Percentiles rank a stretch among this genome's conserved stretches.
phyloP scores from a whole-genome alignment of 92 coral and sea anemone species.

The Palythoa grandiflora region DNA sequence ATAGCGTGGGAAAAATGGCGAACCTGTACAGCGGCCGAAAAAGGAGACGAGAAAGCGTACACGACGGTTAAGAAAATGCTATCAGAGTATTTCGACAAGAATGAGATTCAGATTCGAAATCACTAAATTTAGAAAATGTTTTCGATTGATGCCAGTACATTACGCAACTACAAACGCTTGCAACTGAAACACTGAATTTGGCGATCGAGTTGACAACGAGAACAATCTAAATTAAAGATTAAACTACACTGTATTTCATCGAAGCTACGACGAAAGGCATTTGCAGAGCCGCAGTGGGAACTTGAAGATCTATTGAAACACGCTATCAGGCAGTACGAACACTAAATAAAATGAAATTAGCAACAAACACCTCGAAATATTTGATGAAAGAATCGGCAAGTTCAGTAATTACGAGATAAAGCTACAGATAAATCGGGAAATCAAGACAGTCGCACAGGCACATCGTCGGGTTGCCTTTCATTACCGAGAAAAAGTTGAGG shows the following conservation, averaged over 20 bases:
- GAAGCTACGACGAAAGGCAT: constrained; percentile 10
- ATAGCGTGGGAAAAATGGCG: constrained; percentile 48
- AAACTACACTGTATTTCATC: constrained; percentile 36
- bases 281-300: constrained; percentile 43
- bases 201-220: constrained; percentile 9
- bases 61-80: constrained; percentile 53
- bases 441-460: not conserved
- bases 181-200: constrained; percentile 2
- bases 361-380: too few species aligned
- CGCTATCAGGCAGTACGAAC: too few species aligned
- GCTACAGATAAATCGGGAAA: not conserved
- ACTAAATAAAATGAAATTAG: too few species aligned
- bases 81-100: constrained; percentile 50
- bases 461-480: not conserved
- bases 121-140: constrained; percentile 2
- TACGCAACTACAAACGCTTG: not conserved
- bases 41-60: constrained; percentile 52
- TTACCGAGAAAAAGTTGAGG: not conserved
- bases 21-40: constrained; percentile 41
- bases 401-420: not conserved
- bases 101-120: not conserved
- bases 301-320: too few species aligned
- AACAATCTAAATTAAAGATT: constrained; percentile 31
- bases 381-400: not conserved
- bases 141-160: constrained; percentile 27